Conservation (phyloP, 2,888 invertebrate genomes). For the Buathra laborator region DNA sequence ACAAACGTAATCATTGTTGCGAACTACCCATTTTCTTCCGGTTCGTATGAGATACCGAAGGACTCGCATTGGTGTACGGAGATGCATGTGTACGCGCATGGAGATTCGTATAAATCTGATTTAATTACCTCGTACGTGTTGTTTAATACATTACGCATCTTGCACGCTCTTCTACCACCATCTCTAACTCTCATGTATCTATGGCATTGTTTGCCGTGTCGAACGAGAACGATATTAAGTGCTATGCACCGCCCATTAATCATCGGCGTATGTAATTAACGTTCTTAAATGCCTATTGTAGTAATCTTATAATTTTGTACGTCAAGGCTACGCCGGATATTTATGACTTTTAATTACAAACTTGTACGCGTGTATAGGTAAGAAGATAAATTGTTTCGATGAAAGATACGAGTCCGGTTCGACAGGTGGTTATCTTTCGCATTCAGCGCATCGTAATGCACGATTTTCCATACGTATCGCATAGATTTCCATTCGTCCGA, state of each 20-base stretch:
- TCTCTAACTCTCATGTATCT: background rate
- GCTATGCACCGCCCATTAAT: conserved; percentile 27
- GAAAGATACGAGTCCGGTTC: conserved; percentile 15
- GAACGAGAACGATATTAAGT: conserved; percentile 59
- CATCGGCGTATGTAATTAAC: conserved; percentile 34
- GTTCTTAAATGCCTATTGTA: conserved; percentile 8
- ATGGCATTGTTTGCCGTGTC: conserved; percentile 36
- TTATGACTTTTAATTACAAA: conserved; percentile 29
- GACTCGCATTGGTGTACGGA: conserved; percentile 27
- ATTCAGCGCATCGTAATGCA: background rate
- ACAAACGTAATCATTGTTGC: conserved; percentile 77
- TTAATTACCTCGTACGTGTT: conserved; percentile 9
- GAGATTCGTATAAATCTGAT: background rate
- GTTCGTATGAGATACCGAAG: conserved; percentile 59
- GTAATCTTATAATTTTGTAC: conserved; percentile 9
- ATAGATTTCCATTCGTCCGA: conserved; percentile 8
- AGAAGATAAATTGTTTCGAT: conserved; percentile 15
- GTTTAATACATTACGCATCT: conserved; percentile 11
- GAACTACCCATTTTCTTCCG: conserved; percentile 74
- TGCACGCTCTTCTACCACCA: background rate
- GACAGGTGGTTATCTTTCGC: background rate
- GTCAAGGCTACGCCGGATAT: background rate
- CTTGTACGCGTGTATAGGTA: background rate
- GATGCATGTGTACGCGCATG: background rate
- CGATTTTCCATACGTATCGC: background rate